Conservation (phyloP, 2,888 invertebrate genomes). For the Agrotis exclamationis region DNA sequence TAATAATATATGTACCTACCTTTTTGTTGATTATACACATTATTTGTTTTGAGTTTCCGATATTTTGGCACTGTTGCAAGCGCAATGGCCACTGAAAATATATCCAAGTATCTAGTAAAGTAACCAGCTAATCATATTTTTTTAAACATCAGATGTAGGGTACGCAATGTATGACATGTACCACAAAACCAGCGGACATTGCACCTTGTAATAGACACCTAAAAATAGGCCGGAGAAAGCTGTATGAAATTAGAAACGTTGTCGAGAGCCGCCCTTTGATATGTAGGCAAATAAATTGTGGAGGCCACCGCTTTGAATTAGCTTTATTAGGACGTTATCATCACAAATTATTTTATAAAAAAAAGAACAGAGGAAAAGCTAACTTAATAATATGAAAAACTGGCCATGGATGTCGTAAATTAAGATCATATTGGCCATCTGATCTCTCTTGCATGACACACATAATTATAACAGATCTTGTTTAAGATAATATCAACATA, state of each 20-base stretch:
- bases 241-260: constrained; percentile 77
- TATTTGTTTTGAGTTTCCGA: no score
- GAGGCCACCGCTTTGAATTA: constrained; percentile 38
- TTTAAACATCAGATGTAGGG: constrained; percentile 16
- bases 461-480: background rate
- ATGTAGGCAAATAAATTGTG: constrained; percentile 56
- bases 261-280: constrained; percentile 69
- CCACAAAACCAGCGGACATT: constrained; percentile 63
- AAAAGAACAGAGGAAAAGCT: background rate
- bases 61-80: no score
- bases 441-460: background rate
- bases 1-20: no score
- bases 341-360: constrained; percentile 29
- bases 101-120: background rate
- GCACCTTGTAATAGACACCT: constrained; percentile 76
- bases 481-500: background rate
- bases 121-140: background rate
- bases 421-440: constrained; percentile 2
- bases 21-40: no score
- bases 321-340: constrained; percentile 34
- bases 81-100: no score
- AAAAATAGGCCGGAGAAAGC: constrained; percentile 84
- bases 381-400: background rate
- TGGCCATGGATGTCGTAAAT: background rate
- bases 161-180: constrained; percentile 51